Conservation (phyloP, 2,113 vertebrate genomes). For the Cyanistes caeruleus region DNA sequence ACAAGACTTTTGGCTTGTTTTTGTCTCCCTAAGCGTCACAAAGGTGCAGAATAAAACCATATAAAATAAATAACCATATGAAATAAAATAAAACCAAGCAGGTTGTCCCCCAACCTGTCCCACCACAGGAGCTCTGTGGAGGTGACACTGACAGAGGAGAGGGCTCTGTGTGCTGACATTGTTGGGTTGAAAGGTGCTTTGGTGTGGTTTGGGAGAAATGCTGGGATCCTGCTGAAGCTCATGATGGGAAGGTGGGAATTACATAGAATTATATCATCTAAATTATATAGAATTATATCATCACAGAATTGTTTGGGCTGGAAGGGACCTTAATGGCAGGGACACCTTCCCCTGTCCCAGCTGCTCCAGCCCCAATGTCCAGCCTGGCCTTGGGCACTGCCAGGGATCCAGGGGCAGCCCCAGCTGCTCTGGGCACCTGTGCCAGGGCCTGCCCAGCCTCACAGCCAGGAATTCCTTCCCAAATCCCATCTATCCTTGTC, state of each 20-base stretch:
- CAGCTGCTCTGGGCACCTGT: neutral
- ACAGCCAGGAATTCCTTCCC: fast-evolving
- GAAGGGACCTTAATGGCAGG: neutral
- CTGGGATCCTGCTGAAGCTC: neutral
- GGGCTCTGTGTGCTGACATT: neutral
- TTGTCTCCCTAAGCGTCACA: fast-evolving
- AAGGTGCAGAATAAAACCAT: neutral
- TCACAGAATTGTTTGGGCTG: neutral
- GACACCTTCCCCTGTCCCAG: fast-evolving
- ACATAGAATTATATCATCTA: neutral
- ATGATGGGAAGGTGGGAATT: neutral
- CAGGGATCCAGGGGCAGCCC: neutral
- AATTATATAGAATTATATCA: neutral
- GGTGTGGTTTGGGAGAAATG: neutral
- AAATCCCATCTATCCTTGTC: fast-evolving
- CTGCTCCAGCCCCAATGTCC: fast-evolving
- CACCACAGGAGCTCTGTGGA: neutral
- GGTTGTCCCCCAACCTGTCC: neutral
- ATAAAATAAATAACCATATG: no score
- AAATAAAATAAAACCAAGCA: neutral
- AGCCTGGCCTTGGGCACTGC: fast-evolving
- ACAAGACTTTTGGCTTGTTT: fast-evolving
- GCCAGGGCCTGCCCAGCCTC: fast-evolving
- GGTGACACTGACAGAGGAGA: neutral
- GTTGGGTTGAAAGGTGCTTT: neutral